Conservation (phyloP, 2,888 invertebrate species). For the Cephus sareptanus region DNA sequence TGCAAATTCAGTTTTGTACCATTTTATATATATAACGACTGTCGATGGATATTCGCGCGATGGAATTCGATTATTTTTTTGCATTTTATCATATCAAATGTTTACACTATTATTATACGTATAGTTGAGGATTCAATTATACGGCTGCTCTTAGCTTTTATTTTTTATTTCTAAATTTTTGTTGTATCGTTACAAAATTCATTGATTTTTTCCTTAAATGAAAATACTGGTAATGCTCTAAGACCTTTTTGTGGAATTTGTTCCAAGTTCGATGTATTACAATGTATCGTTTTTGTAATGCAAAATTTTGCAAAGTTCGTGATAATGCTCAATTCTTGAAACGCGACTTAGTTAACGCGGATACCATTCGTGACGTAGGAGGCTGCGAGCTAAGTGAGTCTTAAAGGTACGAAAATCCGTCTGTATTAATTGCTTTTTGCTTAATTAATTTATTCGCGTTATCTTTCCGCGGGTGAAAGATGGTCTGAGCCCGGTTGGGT, state of each 20-base stretch:
- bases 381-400: neutral
- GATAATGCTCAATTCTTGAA: neutral
- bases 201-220: neutral
- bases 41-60: too few species aligned
- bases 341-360: neutral
- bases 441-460: conserved; percentile 60
- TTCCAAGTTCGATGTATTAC: neutral
- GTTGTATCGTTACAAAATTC: too few species aligned
- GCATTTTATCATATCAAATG: neutral
- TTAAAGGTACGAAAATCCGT: conserved; percentile 1
- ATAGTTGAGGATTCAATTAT: neutral
- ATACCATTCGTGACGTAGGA: neutral
- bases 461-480: conserved; percentile 38
- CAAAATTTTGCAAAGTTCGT: neutral
- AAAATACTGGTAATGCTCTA: neutral
- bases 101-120: neutral
- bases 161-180: too few species aligned
- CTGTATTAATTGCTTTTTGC: conserved; percentile 55
- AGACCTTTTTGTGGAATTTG: neutral
- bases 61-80: too few species aligned
- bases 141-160: too few species aligned
- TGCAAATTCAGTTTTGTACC: neutral
- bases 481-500: conserved; percentile 35
- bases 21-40: neutral
- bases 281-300: neutral